A percentile compares a stretch with the other conserved stretches of the same genome.
phyloP scores from a whole-genome alignment of 2,888 invertebrate species.

The Tromatobia lineatoria region DNA sequence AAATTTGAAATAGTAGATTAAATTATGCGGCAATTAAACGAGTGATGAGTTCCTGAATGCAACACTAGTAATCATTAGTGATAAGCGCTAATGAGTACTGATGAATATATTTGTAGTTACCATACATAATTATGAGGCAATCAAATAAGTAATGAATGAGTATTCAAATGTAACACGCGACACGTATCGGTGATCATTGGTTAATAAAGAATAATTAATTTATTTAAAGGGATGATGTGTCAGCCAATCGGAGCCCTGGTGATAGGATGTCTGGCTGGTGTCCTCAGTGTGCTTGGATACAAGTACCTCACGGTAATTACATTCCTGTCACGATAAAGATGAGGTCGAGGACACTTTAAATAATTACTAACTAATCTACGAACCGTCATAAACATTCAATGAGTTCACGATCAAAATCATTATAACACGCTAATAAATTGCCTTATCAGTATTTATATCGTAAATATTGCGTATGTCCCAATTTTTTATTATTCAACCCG shows the following conservation, averaged over 20 bases:
- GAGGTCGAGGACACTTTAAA: background rate
- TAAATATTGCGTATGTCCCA: background rate
- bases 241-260: constrained; percentile 94
- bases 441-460: background rate
- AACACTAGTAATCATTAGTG: background rate
- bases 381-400: background rate
- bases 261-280: constrained; percentile 92
- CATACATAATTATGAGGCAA: too few relatives aligned
- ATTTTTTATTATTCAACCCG: background rate
- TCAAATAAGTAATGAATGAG: background rate
- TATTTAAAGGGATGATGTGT: constrained; percentile 88
- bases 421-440: background rate
- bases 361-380: background rate
- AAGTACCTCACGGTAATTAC: constrained; percentile 90
- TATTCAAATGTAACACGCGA: background rate
- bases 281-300: constrained; percentile 94
- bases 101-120: too few relatives aligned
- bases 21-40: background rate
- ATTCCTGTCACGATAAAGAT: background rate
- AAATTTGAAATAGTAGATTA: background rate
- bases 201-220: background rate
- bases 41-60: background rate
- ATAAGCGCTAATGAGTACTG: too few relatives aligned
- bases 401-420: background rate
- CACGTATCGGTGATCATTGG: background rate